Conservation (phyloP, 2,113 vertebrate species). For the Hystrix cristata region DNA sequence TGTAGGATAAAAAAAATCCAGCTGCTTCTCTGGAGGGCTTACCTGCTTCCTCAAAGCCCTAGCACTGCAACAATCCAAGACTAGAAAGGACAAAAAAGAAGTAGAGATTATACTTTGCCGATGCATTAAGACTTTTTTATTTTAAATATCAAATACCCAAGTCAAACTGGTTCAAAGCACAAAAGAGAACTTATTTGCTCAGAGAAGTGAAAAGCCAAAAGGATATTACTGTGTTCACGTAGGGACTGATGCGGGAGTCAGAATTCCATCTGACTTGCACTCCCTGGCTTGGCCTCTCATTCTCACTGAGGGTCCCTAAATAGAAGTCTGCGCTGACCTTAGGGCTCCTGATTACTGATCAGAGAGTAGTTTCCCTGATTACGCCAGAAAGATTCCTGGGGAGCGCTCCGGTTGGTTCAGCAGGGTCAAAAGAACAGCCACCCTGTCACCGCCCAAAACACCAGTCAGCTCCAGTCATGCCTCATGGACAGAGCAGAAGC, state of each 20-base stretch:
- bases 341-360: not conserved
- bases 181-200: not conserved
- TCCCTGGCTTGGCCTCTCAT: not conserved
- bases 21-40: too few relatives aligned
- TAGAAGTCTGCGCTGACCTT: not conserved
- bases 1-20: too few relatives aligned
- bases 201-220: not conserved
- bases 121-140: not conserved
- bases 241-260: not conserved
- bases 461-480: not conserved
- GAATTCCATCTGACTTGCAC: not conserved
- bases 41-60: not conserved
- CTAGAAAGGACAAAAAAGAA: not conserved
- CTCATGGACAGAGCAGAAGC: rapidly evolving
- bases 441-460: not conserved
- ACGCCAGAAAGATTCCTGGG: not conserved
- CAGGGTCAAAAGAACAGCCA: too few relatives aligned
- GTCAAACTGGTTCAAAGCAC: not conserved
- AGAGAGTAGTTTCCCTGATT: not conserved
- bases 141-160: not conserved
- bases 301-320: not conserved
- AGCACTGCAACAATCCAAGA: not conserved
- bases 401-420: not conserved
- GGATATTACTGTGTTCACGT: not conserved
- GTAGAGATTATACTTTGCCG: not conserved